Evolutionary conservation across 1,140 invertebrate genomes (phyloP), one percentile per base, ranked within the genome.

Genomic region (Portunus trituberculatus): DNA sequence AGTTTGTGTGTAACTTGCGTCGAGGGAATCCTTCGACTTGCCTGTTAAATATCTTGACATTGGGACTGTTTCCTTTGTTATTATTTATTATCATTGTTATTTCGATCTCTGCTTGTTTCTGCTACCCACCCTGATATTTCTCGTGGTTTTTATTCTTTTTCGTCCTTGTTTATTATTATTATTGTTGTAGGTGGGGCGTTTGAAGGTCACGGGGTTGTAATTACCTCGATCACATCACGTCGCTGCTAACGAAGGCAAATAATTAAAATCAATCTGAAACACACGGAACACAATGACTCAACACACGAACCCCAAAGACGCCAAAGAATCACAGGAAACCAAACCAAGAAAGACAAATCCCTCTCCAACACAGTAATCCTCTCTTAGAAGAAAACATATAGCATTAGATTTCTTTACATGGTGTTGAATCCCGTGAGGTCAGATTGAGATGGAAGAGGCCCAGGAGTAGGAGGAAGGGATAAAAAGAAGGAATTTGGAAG

Each of bases 1-100:
- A 82, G 93, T 88, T 94, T 90, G 87, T 39, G 93, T 90, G 87
- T 76, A 89, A 91, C 59, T 90, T 94, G 48, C 16, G 39, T 90
- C 59, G 45, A 31, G 31, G 52, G 88, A 94, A 94, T 94, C 45
- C 32, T 84, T 28, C 45, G 10, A 6, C 31, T 10, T 31, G 7
- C n/a, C 52, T 76, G 25, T 2, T 59, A 67, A 67, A 92, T 76
- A 76, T 76, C 67, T 76, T n/a, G 67, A n/a, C 67, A 76, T 76
- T 8, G 67, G 3, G 67, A 76, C 20, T 20, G 16, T 10, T 59
- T 0, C 1, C 67, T n/a, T 76, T n/a, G 20, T 76, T n/a, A n/a
- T 76, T 45, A 32, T 88, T 76, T 76, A n/a, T n/a, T n/a, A 76
- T n/a, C 3, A 76, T n/a, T 76, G 20, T n/a, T 76, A 76, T n/a